Conservation (phyloP, 2,113 vertebrate genomes). For the Stigmatopora nigra region DNA sequence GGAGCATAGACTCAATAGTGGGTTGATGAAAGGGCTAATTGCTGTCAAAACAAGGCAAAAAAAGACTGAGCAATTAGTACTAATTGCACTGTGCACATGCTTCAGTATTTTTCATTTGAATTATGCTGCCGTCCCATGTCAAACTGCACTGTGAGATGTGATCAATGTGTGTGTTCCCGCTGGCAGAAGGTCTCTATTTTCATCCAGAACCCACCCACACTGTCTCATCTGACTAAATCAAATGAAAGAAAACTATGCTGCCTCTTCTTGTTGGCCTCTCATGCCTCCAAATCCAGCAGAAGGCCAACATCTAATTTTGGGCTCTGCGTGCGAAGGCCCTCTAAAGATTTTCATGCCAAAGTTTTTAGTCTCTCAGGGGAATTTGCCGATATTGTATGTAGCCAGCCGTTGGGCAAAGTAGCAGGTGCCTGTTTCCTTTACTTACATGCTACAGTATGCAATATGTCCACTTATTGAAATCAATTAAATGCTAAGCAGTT, state of each 20-base stretch:
- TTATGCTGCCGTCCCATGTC: background rate
- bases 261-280: conserved; percentile 9
- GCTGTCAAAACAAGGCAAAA: background rate
- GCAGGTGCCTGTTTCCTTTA: conserved; percentile 79
- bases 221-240: conserved; percentile 72
- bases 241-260: conserved; percentile 49
- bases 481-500: too few relatives aligned
- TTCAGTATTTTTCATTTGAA: background rate
- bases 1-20: background rate
- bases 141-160: background rate
- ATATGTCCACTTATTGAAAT: conserved; percentile 5
- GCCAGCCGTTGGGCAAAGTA: conserved; percentile 48
- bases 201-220: conserved; percentile 70
- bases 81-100: background rate
- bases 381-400: conserved; percentile 53
- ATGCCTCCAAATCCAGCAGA: conserved; percentile 35
- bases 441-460: conserved; percentile 62
- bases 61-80: conserved; percentile 2
- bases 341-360: conserved; percentile 58
- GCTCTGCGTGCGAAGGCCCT: conserved; percentile 65
- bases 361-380: conserved; percentile 61
- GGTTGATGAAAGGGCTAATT: background rate
- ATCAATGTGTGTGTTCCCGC: conserved; percentile 17
- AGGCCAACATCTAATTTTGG: conserved; percentile 56
- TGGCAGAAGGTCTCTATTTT: conserved; percentile 23